Conservation (phyloP, 2,113 vertebrate genomes). For the Glaucidium brasilianum region DNA sequence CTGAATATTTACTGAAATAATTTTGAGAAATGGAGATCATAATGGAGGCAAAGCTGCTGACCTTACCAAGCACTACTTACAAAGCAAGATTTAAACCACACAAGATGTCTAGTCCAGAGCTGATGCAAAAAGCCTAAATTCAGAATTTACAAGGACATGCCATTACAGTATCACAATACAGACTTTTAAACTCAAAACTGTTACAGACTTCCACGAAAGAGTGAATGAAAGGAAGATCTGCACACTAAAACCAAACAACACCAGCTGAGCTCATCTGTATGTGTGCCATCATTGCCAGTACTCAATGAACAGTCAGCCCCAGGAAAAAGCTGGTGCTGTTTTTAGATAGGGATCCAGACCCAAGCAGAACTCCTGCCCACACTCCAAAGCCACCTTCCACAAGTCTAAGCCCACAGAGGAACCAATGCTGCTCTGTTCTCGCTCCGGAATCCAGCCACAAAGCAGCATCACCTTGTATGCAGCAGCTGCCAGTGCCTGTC, state of each 20-base stretch:
- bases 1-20: not conserved
- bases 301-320: not conserved
- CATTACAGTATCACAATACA: not conserved
- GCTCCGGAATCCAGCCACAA: not conserved
- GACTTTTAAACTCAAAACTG: not conserved
- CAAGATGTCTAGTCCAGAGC: not conserved
- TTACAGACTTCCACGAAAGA: not conserved
- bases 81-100: not conserved
- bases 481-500: not conserved
- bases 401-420: fast-evolving
- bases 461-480: not conserved
- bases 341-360: not conserved
- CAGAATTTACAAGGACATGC: not conserved
- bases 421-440: not conserved
- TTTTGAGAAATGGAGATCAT: not conserved
- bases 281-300: fast-evolving
- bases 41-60: not conserved
- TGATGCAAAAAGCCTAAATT: not conserved
- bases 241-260: not conserved
- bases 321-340: not conserved
- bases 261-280: not conserved
- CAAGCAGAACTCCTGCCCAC: not conserved
- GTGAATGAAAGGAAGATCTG: not conserved
- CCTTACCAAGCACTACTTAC: not conserved
- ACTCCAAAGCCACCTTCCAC: not conserved